Percentiles rank a stretch among this genome's conserved stretches.
Conservation (phyloP, 2,113 vertebrate genomes). For the Pseudopipra pipra region DNA sequence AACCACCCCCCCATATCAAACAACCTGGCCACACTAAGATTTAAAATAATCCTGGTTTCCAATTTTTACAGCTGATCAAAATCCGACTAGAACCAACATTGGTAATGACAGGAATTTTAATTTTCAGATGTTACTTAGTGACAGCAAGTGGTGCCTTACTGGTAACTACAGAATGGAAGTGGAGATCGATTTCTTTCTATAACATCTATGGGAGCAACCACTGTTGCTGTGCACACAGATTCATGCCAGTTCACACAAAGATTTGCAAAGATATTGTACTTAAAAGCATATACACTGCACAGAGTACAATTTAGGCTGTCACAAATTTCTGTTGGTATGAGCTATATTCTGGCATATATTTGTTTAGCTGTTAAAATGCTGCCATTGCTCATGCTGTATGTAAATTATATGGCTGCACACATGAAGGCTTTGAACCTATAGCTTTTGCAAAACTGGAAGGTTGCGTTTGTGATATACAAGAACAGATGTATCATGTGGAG, state of each 20-base stretch:
- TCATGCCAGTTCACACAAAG: not conserved
- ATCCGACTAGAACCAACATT: not conserved
- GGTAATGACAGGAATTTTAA: not conserved
- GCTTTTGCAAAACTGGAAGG: not conserved
- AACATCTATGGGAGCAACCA: not conserved
- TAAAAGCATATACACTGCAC: not conserved
- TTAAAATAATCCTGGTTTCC: not conserved
- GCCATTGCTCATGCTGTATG: constrained; percentile 66
- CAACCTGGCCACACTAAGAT: not conserved
- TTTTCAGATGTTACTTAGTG: not conserved
- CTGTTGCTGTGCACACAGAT: not conserved
- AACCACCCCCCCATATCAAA: not conserved
- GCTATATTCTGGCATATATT: not conserved
- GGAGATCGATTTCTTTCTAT: not conserved
- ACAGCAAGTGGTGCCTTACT: not conserved
- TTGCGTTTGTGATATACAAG: not conserved
- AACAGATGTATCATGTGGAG: not conserved
- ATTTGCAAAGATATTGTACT: not conserved
- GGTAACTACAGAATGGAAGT: not conserved
- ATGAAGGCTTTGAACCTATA: constrained; percentile 38
- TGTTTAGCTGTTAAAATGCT: constrained; percentile 66
- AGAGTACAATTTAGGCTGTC: not conserved
- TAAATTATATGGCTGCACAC: constrained; percentile 11
- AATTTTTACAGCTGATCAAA: not conserved
- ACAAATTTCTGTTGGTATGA: not conserved